Base-by-base conservation (phyloP, 2,888 invertebrate species). In the Amiota communis region DNA sequence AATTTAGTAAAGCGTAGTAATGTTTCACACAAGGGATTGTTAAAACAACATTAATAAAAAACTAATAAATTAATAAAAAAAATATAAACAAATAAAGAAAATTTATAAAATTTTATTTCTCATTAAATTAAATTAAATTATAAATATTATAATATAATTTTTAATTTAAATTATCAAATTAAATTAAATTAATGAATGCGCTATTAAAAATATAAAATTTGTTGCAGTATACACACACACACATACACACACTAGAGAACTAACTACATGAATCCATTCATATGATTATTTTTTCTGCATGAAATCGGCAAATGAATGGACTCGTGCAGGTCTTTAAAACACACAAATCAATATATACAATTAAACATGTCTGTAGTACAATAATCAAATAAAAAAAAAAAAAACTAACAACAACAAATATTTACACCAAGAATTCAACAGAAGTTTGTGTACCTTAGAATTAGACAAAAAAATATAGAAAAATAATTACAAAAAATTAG, bases 11-110 rank as follows among this genome's bases (percentile, higher is more conserved):
- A 13, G 20, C 46, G 75, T 76, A 76, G 71, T 63, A 75, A 80
- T 72, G 80, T 83, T 83, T 80, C 76, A 83, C 84, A 87, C 86
- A 87, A 86, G 87, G 87, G 87, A 87, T 86, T 51, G 83, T 72
- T 72, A 75, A 20, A 83, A 65, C 17, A 63, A 63, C 1, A 2
- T 36, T 59, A 3, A 59, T 6, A 59, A 15, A 59, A n/a, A 12
- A 63, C 12, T 11, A 36, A 36, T 36, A 6, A 23, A 23, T 36
- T 36, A 36, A 36, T 6, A 36, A 36, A 2, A 36, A 6, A 36
- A 23, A 23, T 23, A 36, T 6, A 36, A 1, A 6, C 36, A 36
- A 36, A 6, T 36, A 36, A 36, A 36, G 6, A 36, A 59, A 59
- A 59, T 20, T 59, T 59, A 59, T 59, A 59, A 59, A 59, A 59